These are phyloP conservation scores for Bradypodion pumilum DNA, from an alignment of 2,797 vertebrate genomes.

Conservation along the genomic window DNA sequence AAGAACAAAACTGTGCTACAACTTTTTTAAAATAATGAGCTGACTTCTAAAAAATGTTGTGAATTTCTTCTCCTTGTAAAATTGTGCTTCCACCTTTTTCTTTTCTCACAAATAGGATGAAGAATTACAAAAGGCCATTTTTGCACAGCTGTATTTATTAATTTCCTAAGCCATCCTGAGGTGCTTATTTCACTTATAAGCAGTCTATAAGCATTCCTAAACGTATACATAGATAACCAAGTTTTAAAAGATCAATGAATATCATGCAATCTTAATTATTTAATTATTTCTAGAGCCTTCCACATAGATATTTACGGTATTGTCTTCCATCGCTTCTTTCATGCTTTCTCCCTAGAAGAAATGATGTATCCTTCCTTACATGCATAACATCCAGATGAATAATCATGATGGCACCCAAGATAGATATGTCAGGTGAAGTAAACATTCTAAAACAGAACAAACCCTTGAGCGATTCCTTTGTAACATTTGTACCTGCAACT, in stretches of 20 bases:
- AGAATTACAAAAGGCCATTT: too few relatives aligned
- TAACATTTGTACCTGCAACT: slow-evolving; percentile 68
- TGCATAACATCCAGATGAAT: slow-evolving; percentile 58
- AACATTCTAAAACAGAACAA: slow-evolving; percentile 69
- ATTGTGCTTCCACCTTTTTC: too few relatives aligned
- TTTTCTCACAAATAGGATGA: too few relatives aligned
- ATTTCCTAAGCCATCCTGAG: background rate
- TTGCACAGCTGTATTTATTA: too few relatives aligned
- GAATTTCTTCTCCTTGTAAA: too few relatives aligned
- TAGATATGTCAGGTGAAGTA: slow-evolving; percentile 63
- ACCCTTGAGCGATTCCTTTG: slow-evolving; percentile 66
- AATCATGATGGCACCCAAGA: slow-evolving; percentile 64
- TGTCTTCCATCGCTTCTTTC: slow-evolving; percentile 22
- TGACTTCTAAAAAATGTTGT: too few relatives aligned
- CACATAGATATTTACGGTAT: slow-evolving; percentile 18
- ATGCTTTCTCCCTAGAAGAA: slow-evolving; percentile 34
- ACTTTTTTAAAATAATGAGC: too few relatives aligned
- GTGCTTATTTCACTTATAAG: background rate
- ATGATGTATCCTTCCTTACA: slow-evolving; percentile 33
- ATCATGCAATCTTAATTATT: background rate
- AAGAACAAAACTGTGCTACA: too few relatives aligned
- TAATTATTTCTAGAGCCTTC: background rate
- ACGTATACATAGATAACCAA: background rate
- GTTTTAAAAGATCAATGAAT: background rate
- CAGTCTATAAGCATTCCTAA: too few relatives aligned